Conservation (phyloP, 2,113 vertebrate genomes). For the Protomyctophum bolini region DNA sequence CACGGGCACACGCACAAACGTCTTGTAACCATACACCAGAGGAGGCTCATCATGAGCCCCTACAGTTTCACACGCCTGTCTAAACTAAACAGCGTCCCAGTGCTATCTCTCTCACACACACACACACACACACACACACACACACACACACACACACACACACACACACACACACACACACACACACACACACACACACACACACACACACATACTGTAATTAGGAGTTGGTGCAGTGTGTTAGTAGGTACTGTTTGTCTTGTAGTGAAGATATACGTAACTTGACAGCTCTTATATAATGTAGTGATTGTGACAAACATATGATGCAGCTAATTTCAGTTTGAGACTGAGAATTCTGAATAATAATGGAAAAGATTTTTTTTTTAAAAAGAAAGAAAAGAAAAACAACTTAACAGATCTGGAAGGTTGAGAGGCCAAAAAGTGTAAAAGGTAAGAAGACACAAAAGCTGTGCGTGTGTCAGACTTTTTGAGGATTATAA, state of each 20-base stretch:
- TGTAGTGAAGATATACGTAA: conserved; percentile 27
- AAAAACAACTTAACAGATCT: conserved; percentile 27
- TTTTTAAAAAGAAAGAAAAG: conserved; percentile 19
- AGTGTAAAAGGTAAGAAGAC: conserved; percentile 39
- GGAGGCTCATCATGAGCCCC: conserved; percentile 61
- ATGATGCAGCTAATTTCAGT: conserved; percentile 47
- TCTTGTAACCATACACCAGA: conserved; percentile 77
- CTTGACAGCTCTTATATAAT: conserved; percentile 59
- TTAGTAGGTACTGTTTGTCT: conserved; percentile 18
- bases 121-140: conserved; percentile 9
- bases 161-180: conserved; percentile 11
- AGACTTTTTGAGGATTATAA: conserved; percentile 72
- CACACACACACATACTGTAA: conserved; percentile 17
- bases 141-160: conserved; percentile 31
- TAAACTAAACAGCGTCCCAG: conserved; percentile 61
- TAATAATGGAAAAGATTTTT: conserved; percentile 33
- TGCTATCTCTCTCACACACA: conserved; percentile 42
- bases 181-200: conserved; percentile 21
- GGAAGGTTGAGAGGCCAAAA: conserved; percentile 50
- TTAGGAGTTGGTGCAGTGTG: conserved; percentile 47
- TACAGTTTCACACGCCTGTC: conserved; percentile 59
- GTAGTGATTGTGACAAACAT: conserved; percentile 47
- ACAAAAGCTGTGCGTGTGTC: conserved; percentile 67
- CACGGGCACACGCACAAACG: conserved; percentile 49
- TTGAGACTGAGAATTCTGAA: conserved; percentile 32